phyloP scores from a whole-genome alignment of 2,888 invertebrate species.

The Melinaea menophilus region DNA sequence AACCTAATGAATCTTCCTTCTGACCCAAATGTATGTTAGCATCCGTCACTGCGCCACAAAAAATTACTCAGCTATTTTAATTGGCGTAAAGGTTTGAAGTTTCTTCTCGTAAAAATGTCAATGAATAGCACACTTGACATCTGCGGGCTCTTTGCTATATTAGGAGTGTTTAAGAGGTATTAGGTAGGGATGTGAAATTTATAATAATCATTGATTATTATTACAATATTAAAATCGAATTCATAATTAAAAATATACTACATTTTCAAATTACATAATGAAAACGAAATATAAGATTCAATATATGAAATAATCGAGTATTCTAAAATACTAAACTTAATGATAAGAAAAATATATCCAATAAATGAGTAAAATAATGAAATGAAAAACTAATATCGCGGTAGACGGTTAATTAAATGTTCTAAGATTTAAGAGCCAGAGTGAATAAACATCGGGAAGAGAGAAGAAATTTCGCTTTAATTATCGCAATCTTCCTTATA shows the following conservation, averaged over 20 bases:
- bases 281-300: too few relatives aligned
- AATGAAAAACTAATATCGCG: conserved; percentile 49
- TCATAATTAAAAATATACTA: too few relatives aligned
- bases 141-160: conserved; percentile 36
- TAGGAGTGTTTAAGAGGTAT: conserved; percentile 25
- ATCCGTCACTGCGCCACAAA: conserved; percentile 62
- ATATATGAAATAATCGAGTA: too few relatives aligned
- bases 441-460: conserved; percentile 53
- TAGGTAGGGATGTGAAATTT: conserved; percentile 8
- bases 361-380: conserved; percentile 38
- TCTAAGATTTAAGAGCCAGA: conserved; percentile 50
- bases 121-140: conserved; percentile 55
- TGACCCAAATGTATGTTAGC: conserved; percentile 64
- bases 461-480: conserved; percentile 63
- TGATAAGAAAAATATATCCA: background rate
- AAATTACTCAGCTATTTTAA: conserved; percentile 73
- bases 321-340: too few relatives aligned
- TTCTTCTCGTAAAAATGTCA: conserved; percentile 59
- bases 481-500: conserved; percentile 55
- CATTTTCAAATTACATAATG: too few relatives aligned
- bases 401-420: conserved; percentile 58
- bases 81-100: conserved; percentile 68
- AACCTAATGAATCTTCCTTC: conserved; percentile 65
- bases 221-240: background rate
- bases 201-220: background rate